phyloP scores from a whole-genome alignment of 2,113 vertebrate species.

The Microtus oregoni region DNA sequence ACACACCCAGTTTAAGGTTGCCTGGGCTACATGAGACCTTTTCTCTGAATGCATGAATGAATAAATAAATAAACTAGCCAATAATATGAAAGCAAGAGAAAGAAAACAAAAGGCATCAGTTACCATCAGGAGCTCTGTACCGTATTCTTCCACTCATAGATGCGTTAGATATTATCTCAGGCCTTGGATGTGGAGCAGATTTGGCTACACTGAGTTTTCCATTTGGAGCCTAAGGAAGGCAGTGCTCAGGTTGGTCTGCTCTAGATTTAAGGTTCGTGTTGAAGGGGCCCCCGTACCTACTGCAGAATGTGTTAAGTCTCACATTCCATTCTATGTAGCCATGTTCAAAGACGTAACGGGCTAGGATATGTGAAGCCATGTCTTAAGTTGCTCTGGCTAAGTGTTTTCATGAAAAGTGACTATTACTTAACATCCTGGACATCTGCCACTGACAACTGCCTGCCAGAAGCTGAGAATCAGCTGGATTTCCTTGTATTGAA shows the following conservation, averaged over 20 bases:
- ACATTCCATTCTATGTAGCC: background rate
- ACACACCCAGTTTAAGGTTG: background rate
- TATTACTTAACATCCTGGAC: background rate
- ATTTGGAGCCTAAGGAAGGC: conserved; percentile 31
- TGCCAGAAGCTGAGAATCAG: background rate
- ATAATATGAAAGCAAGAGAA: background rate
- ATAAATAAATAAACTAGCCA: background rate
- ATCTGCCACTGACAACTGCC: background rate
- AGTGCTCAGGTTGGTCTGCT: conserved; percentile 30
- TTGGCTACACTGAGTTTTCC: conserved; percentile 36
- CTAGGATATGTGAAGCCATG: conserved; percentile 15
- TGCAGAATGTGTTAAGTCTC: background rate
- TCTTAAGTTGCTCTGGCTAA: background rate
- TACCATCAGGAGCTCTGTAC: conserved; percentile 5
- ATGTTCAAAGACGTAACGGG: background rate
- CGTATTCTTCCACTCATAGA: conserved; percentile 41
- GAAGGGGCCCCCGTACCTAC: background rate
- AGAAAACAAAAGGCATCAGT: background rate
- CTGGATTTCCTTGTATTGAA: background rate
- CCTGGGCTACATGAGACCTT: background rate
- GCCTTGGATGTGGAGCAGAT: background rate
- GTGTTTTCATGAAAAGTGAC: background rate
- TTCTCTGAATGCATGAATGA: background rate
- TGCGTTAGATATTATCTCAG: background rate
- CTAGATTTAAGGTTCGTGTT: background rate